Evolutionary conservation across 2,888 invertebrate genomes (phyloP).

Genomic region (Synergus umbraculus): DNA sequence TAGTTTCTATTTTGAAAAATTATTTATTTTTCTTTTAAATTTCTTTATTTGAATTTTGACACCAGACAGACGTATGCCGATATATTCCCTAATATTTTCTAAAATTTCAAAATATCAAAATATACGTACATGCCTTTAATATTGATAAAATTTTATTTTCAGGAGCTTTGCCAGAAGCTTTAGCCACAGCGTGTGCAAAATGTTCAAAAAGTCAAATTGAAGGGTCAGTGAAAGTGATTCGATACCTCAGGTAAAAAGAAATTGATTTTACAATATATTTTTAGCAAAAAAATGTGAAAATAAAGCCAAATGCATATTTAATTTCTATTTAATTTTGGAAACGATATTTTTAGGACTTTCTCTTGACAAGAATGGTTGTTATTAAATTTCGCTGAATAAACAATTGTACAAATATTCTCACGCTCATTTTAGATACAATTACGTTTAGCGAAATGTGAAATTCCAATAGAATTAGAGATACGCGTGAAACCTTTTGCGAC

Average conservation of each 20-base stretch:
- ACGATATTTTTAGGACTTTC: not conserved
- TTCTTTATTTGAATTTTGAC: too few species aligned
- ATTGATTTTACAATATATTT: slow-evolving; percentile 9
- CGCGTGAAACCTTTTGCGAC: slow-evolving; percentile 33
- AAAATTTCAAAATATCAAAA: too few species aligned
- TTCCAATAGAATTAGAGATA: slow-evolving; percentile 10
- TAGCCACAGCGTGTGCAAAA: slow-evolving; percentile 63
- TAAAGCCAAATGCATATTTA: not conserved
- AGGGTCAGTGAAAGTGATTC: slow-evolving; percentile 63
- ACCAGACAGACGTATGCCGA: too few species aligned
- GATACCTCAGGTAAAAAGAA: slow-evolving; percentile 61
- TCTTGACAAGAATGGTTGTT: not conserved
- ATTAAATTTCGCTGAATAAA: not conserved
- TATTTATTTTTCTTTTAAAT: too few species aligned
- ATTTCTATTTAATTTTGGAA: not conserved
- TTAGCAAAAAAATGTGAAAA: not conserved
- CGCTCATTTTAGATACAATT: not conserved
- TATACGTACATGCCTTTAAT: not conserved
- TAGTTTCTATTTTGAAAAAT: too few species aligned
- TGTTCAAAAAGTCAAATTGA: slow-evolving; percentile 65
- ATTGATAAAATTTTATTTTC: slow-evolving; percentile 29
- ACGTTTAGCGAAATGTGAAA: not conserved
- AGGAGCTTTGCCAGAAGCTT: slow-evolving; percentile 65
- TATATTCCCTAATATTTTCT: too few species aligned
- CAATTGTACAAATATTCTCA: not conserved